These are phyloP conservation scores for Icerya purchasi DNA, from an alignment of 2,888 invertebrate species.

Conservation along the genomic window DNA sequence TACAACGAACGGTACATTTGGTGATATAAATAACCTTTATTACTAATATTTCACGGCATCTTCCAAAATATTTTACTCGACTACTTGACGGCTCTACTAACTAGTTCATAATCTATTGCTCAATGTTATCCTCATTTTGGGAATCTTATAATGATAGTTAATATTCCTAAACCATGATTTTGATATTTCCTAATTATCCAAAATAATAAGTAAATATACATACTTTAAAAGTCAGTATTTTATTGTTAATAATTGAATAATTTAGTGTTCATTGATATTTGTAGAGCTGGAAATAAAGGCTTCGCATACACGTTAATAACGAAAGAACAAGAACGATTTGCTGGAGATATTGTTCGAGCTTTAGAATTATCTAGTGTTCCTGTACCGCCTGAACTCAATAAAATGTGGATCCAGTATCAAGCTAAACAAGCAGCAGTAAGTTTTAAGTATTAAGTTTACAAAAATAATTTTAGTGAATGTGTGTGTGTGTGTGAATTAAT, in stretches of 20 bases:
- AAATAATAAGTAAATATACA: too few species aligned
- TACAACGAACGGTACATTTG: too few species aligned
- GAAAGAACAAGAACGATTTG: constrained; percentile 77
- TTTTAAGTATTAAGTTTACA: too few species aligned
- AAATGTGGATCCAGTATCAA: constrained; percentile 75
- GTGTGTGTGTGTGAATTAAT: not conserved
- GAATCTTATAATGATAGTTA: too few species aligned
- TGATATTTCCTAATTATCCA: not conserved
- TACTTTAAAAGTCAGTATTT: not conserved
- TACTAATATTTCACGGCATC: too few species aligned
- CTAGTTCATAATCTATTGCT: too few species aligned
- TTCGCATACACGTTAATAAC: constrained; percentile 94
- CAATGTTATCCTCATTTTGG: too few species aligned
- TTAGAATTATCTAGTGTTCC: constrained; percentile 59
- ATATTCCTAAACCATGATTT: not conserved
- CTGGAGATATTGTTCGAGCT: constrained; percentile 81
- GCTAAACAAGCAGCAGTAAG: constrained; percentile 71
- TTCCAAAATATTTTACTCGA: too few species aligned
- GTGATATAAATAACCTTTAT: too few species aligned
- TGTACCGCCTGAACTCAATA: constrained; percentile 55
- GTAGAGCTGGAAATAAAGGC: constrained; percentile 81
- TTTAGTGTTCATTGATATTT: constrained; percentile 9
- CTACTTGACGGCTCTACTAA: too few species aligned
- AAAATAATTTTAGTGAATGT: not conserved
- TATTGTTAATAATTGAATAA: not conserved